phyloP scores from a whole-genome alignment of 2,888 invertebrate genomes.

The Chymomyza caudatula region DNA sequence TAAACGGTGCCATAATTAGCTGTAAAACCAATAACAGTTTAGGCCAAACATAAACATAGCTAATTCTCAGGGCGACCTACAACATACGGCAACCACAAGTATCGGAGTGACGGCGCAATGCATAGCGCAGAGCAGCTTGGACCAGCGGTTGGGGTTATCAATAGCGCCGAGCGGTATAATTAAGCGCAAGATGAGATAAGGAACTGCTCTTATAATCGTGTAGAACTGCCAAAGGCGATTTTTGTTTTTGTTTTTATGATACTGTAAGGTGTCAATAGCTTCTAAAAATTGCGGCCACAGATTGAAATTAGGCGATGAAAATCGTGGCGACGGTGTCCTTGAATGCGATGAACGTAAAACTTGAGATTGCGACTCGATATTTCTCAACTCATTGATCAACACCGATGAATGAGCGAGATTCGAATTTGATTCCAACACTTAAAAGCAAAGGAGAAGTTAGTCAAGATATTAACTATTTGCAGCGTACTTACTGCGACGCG shows the following conservation, averaged over 20 bases:
- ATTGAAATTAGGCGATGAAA: neutral
- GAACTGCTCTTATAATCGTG: slow-evolving; percentile 77
- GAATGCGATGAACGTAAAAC: neutral
- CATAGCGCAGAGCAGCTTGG: slow-evolving; percentile 52
- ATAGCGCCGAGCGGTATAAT: slow-evolving; percentile 70
- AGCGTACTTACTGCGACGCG: slow-evolving; percentile 8
- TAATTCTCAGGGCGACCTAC: slow-evolving; percentile 11
- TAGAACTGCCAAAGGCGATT: slow-evolving; percentile 3
- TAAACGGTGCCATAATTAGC: neutral
- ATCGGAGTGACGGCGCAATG: slow-evolving; percentile 38
- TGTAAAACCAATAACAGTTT: too few species aligned
- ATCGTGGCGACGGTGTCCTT: neutral
- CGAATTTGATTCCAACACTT: neutral
- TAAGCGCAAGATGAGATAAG: slow-evolving; percentile 79
- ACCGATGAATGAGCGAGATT: neutral
- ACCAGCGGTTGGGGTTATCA: slow-evolving; percentile 55
- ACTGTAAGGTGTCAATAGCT: slow-evolving; percentile 34
- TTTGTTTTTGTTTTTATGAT: neutral
- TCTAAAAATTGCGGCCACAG: slow-evolving; percentile 38
- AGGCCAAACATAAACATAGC: too few species aligned
- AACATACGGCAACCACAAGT: neutral
- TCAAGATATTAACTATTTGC: neutral
- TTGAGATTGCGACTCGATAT: neutral
- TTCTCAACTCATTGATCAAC: neutral
- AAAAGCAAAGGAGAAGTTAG: neutral